Evolutionary conservation across 2,113 vertebrate genomes (phyloP), one percentile per base, ranked within the genome.

Genomic region (Danionella cerebrum): DNA sequence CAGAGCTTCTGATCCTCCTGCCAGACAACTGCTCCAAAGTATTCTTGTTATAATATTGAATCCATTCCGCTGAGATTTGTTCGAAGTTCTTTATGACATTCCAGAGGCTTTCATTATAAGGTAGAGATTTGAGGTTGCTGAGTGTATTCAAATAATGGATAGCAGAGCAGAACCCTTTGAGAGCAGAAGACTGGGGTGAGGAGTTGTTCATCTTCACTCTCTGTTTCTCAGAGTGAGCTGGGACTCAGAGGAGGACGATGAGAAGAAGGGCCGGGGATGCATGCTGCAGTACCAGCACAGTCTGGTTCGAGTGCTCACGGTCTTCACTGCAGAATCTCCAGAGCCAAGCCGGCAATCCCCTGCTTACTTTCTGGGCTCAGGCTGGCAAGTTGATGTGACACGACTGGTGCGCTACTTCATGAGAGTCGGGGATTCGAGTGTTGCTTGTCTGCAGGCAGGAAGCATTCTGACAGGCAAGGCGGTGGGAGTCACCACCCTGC

Each of bases 221-320:
- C 7, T 82, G 25, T 79, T 35, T 72, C 4, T 59, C 78, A 98
- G 95, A 73, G 84, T 90, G 0, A 88, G 84, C 0, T 85, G 88
- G 82, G 93, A 96, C 83, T 94, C 91, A 0, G 94, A 97, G 0
- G 87, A 98, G 1, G 94, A 94, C 31, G 93, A 88, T 62, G 86
- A 97, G 3, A 82, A 87, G 62, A 88, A 86, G 71, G 92, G 89
- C 53, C 74, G 85, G 13, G 93, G 94, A 25, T 98, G 95, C 2
- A 48, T 92, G 33, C 89, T 96, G n/a, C 96, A 97, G 78, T 97
- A 95, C 82, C 96, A 98, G 54, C 92, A 91, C 0, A 90, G 94
- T 0, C 79, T 78, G 71, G 83, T 97, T 58, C 86, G 89, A 18
- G 93, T 97, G 52, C 80, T 93, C 6, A 92, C 93, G 0, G 90